These are phyloP conservation scores for Schlechtendalia chinensis DNA, from an alignment of 1,140 invertebrate genomes.

Conservation along the genomic window DNA sequence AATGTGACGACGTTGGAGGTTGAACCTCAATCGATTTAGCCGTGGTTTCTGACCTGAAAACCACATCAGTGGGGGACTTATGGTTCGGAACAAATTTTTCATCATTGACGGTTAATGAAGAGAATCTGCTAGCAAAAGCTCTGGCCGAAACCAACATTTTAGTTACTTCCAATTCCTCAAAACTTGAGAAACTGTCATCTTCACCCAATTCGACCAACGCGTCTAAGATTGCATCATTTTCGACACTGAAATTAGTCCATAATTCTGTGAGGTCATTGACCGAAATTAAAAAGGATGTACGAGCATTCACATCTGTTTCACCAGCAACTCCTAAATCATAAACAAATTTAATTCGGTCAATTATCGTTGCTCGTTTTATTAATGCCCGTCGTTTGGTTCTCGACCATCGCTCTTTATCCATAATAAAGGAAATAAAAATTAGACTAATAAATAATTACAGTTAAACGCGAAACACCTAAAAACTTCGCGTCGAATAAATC, in stretches of 20 bases:
- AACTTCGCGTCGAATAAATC: too few species aligned
- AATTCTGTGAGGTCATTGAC: not conserved
- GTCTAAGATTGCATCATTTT: not conserved
- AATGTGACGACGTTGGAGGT: not conserved
- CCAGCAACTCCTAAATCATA: not conserved
- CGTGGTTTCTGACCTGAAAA: accelerated
- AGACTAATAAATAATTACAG: too few species aligned
- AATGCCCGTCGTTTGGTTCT: too few species aligned
- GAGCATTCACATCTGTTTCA: not conserved
- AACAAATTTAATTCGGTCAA: not conserved
- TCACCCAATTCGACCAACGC: not conserved
- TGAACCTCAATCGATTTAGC: not conserved
- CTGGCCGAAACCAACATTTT: not conserved
- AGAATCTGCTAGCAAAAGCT: not conserved
- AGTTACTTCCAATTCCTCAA: not conserved
- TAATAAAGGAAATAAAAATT: too few species aligned
- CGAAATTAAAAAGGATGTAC: not conserved
- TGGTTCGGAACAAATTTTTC: not conserved
- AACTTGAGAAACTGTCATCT: not conserved
- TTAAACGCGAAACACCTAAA: too few species aligned
- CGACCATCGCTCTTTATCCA: too few species aligned
- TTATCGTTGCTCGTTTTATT: too few species aligned
- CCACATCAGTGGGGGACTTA: accelerated
- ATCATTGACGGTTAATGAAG: not conserved
- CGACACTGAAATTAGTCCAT: not conserved